These are phyloP conservation scores for Temnothorax nylanderi DNA, from an alignment of 1,140 invertebrate species.

Conservation along the genomic window DNA sequence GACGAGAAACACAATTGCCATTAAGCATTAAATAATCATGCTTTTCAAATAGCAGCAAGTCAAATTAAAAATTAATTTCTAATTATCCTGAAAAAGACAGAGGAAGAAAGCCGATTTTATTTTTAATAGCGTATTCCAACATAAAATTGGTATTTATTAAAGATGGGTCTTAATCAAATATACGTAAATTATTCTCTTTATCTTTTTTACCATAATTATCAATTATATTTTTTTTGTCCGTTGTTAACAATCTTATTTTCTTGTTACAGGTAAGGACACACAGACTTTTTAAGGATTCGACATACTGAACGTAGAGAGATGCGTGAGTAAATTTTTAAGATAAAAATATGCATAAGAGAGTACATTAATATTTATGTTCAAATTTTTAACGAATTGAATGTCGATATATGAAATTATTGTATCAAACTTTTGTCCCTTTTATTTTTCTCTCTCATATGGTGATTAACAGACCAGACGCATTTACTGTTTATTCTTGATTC, in stretches of 20 bases:
- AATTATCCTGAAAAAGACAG: neutral
- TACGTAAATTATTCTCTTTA: neutral
- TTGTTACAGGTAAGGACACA: slow-evolving; percentile 40
- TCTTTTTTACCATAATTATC: neutral
- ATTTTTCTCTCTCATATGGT: neutral
- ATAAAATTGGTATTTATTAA: neutral
- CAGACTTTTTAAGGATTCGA: neutral
- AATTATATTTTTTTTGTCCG: neutral
- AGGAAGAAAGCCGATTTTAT: neutral
- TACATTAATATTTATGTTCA: neutral
- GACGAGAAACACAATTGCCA: slow-evolving; percentile 22
- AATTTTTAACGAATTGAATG: neutral
- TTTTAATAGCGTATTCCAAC: neutral
- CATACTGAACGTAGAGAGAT: neutral
- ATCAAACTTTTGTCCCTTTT: neutral
- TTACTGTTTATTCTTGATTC: neutral
- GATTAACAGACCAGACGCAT: neutral
- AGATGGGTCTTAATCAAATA: neutral
- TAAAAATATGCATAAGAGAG: neutral
- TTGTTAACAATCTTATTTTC: neutral
- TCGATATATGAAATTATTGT: neutral
- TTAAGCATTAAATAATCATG: slow-evolving; percentile 49
- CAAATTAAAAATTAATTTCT: neutral
- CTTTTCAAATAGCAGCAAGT: neutral
- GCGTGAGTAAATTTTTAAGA: neutral